Base-by-base conservation (phyloP, 2,113 vertebrate genomes). In the Cebidichthys violaceus region DNA sequence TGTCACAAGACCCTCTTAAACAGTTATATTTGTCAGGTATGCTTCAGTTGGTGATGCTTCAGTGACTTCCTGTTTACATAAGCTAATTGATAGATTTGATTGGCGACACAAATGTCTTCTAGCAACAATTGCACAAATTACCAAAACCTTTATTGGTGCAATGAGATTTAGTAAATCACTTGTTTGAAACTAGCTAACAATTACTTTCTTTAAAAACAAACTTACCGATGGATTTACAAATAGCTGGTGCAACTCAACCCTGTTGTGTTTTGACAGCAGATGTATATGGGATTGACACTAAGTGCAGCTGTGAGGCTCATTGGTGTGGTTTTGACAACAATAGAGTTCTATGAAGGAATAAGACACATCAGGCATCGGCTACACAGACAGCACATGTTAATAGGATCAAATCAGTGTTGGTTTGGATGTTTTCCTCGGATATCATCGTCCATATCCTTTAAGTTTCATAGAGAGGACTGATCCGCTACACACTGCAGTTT, bases 401-500 rank as follows among this genome's bases (percentile, higher is more conserved):
- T 57, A 57, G 10, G 18, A 45, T 69, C 6, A 24, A 11, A 24
- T 62, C 24, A 64, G 24, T 62, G n/a, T 41, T 54, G 31, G 33
- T 22, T 33, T 78, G 18, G 10, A 2, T 18, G 7, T 61, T 60
- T 57, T 39, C 7, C 13, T 43, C 1, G 5, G 33, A 20, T 73
- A 73, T 66, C 24, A 18, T 29, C 9, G 18, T 5, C 22, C 6
- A 14, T 57, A 14, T 54, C 24, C 14, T 50, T 64, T 14, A 1
- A 24, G 8, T 75, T 31, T 62, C 6, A 79, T 62, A 64, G 39
- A 70, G 61, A 66, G 41, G 47, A 7, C 52, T 61, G 22, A 22
- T 29, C 22, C 20, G 33, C 31, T 24, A 13, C 15, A 45, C 20
- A 27, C 9, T 62, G 39, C 15, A 39, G 54, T 35, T 0, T 18